Percentiles rank a stretch among this genome's conserved stretches.
Evolutionary conservation across 2,797 vertebrate genomes (phyloP).

Genomic region (Saguinus oedipus): DNA sequence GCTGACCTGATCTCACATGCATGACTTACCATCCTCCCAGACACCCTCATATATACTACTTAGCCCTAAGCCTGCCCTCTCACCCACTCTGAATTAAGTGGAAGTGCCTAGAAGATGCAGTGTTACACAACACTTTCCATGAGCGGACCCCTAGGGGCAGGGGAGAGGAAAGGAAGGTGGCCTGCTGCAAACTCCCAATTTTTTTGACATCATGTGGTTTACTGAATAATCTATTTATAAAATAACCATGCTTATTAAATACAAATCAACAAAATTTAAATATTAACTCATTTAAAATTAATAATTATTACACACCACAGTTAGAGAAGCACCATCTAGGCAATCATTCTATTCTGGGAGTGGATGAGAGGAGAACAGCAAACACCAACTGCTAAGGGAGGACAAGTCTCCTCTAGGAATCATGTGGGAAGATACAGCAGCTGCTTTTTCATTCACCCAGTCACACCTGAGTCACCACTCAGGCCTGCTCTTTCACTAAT

Average conservation of each 20-base stretch:
- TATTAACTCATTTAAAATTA: neutral
- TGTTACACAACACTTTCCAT: neutral
- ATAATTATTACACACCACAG: neutral
- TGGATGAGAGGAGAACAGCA: neutral
- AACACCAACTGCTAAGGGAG: neutral
- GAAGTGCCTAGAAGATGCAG: neutral
- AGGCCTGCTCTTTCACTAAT: neutral
- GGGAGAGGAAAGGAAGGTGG: neutral
- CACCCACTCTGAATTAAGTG: neutral
- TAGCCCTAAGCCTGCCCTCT: neutral
- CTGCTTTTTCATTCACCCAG: neutral
- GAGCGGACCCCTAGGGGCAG: neutral
- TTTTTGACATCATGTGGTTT: neutral
- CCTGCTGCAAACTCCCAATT: neutral
- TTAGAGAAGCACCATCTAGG: neutral
- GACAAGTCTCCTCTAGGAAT: neutral
- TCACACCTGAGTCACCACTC: neutral
- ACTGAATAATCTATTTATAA: neutral
- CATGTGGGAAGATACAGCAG: neutral
- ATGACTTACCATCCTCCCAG: neutral
- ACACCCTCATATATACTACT: neutral
- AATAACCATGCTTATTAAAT: neutral
- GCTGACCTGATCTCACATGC: neutral
- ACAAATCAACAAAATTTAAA: neutral
- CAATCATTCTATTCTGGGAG: neutral